phyloP scores from a whole-genome alignment of 2,797 vertebrate species.

The Phalloptychus januarius region DNA sequence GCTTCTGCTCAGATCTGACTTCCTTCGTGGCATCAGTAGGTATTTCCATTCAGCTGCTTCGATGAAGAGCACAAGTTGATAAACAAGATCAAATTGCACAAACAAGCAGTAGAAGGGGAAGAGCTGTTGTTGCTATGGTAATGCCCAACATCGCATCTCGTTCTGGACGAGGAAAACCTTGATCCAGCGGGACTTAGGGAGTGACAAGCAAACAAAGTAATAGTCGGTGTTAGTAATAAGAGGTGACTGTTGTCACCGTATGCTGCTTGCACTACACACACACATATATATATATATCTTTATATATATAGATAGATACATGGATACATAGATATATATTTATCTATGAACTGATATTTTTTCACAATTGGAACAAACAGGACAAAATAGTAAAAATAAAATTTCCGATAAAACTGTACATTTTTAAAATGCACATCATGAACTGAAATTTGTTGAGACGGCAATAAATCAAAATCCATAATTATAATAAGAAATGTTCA shows the following conservation, averaged over 20 bases:
- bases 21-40: slow-evolving; percentile 33
- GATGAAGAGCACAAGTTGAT: slow-evolving; percentile 57
- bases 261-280: slow-evolving; percentile 18
- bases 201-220: slow-evolving; percentile 44
- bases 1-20: slow-evolving; percentile 34
- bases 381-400: slow-evolving; percentile 5
- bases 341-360: no score
- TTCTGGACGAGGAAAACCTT: slow-evolving; percentile 43
- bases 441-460: no score
- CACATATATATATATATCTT: background rate
- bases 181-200: slow-evolving; percentile 43
- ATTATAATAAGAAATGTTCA: no score
- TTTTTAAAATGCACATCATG: no score
- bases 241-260: slow-evolving; percentile 44
- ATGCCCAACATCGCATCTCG: slow-evolving; percentile 45
- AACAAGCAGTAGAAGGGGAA: slow-evolving; percentile 42
- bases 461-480: no score
- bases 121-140: slow-evolving; percentile 69
- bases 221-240: slow-evolving; percentile 33
- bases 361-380: background rate
- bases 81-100: slow-evolving; percentile 74
- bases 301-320: background rate
- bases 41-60: slow-evolving; percentile 60
- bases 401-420: background rate
- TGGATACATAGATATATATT: no score